Percentiles rank a stretch among this genome's conserved stretches.
Evolutionary conservation across 2,113 vertebrate species (phyloP).

Genomic region (Ardeotis arabs): DNA sequence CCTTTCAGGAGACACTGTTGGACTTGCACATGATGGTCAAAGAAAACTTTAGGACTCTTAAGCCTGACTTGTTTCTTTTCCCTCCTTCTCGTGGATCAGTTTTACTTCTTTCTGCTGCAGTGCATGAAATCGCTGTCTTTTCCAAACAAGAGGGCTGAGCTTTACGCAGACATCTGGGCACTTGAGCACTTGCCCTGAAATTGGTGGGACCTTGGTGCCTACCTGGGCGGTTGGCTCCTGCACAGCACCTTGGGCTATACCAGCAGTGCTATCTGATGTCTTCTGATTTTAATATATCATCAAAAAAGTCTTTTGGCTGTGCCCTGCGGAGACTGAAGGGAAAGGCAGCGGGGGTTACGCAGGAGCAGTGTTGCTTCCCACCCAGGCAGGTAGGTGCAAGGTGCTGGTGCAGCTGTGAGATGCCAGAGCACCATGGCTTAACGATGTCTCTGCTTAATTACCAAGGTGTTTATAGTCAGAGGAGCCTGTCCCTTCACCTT

Average conservation of each 20-base stretch:
- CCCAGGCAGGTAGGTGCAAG: rapidly evolving
- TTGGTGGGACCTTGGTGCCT: background rate
- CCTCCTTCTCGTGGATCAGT: rapidly evolving
- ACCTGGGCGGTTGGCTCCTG: background rate
- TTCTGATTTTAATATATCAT: background rate
- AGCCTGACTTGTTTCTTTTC: background rate
- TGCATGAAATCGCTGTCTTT: background rate
- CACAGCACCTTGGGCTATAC: background rate
- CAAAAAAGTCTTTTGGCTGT: background rate
- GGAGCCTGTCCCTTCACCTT: background rate
- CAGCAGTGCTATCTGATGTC: background rate
- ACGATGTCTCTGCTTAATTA: background rate
- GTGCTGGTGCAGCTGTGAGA: background rate
- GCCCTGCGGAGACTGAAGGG: background rate
- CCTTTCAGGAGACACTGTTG: background rate
- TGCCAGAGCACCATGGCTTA: background rate
- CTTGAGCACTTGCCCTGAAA: background rate
- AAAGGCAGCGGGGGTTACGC: rapidly evolving
- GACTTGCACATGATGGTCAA: rapidly evolving
- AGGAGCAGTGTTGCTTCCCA: background rate
- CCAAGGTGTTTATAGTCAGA: background rate
- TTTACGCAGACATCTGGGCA: background rate
- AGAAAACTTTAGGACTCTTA: background rate
- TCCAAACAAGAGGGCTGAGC: background rate
- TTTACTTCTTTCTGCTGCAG: background rate